Conservation (phyloP, 2,797 vertebrate genomes). For the Adelosebastes latens region DNA sequence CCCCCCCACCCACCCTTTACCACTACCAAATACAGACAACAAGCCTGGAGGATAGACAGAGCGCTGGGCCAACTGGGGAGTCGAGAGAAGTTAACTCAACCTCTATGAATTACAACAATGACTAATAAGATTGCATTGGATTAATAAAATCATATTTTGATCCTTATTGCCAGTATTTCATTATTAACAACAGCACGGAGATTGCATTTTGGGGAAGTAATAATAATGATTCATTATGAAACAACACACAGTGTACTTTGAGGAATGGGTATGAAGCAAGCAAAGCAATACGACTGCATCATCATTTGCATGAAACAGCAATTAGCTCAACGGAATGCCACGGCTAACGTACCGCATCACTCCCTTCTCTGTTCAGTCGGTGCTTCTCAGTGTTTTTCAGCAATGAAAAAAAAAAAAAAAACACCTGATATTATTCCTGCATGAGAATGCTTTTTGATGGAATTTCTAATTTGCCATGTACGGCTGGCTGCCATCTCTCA, state of each 20-base stretch:
- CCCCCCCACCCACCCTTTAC: neutral
- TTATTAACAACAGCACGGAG: neutral
- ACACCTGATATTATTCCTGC: slow-evolving; percentile 23
- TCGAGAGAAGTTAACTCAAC: neutral
- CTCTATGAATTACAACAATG: neutral
- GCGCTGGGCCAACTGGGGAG: neutral
- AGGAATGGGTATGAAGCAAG: slow-evolving; percentile 2
- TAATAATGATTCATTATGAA: slow-evolving; percentile 42
- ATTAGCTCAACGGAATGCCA: slow-evolving; percentile 38
- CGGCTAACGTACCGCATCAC: slow-evolving; percentile 9
- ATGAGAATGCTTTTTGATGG: slow-evolving; percentile 39
- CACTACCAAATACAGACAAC: neutral
- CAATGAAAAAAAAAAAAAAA: neutral
- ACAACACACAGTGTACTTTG: slow-evolving; percentile 8
- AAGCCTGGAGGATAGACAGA: neutral
- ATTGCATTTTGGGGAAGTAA: slow-evolving; percentile 4
- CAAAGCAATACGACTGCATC: slow-evolving; percentile 42
- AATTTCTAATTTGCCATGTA: slow-evolving; percentile 24
- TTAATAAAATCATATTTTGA: slow-evolving; percentile 5
- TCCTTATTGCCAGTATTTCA: slow-evolving; percentile 12
- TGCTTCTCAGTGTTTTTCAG: slow-evolving; percentile 1
- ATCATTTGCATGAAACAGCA: slow-evolving; percentile 56
- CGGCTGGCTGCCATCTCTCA: neutral
- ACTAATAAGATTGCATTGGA: neutral
- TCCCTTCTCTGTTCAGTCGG: neutral